phyloP scores from a whole-genome alignment of 2,888 invertebrate species.

The Glaucopsyche alexis region DNA sequence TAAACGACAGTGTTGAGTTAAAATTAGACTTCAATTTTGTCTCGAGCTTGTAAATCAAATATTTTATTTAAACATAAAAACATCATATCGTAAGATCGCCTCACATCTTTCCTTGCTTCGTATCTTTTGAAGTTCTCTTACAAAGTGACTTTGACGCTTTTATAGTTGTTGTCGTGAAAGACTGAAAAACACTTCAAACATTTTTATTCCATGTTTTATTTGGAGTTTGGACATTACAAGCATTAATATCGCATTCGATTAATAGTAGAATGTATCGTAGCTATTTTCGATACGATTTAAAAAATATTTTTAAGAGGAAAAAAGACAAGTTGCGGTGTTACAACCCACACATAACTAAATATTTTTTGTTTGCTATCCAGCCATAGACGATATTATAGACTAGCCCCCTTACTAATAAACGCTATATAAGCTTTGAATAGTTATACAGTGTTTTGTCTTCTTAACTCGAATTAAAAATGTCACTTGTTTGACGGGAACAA shows the following conservation, averaged over 20 bases:
- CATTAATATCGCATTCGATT: not conserved
- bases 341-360: too few species aligned
- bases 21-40: not conserved
- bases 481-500: too few species aligned
- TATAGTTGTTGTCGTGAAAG: not conserved
- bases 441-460: too few species aligned
- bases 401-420: too few species aligned
- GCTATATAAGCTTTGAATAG: too few species aligned
- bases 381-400: too few species aligned
- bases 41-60: not conserved
- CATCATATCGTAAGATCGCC: not conserved
- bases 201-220: slow-evolving; percentile 5
- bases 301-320: too few species aligned
- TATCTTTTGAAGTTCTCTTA: slow-evolving; percentile 30
- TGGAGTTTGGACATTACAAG: not conserved
- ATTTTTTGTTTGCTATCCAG: too few species aligned
- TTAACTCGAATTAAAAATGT: too few species aligned
- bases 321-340: too few species aligned
- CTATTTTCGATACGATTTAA: not conserved
- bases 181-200: slow-evolving; percentile 2
- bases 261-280: not conserved
- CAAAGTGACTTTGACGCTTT: slow-evolving; percentile 30
- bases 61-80: slow-evolving; percentile 2
- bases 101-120: not conserved
- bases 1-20: not conserved